phyloP scores from a whole-genome alignment of 1,140 invertebrate species.

The Theocolax elegans region DNA sequence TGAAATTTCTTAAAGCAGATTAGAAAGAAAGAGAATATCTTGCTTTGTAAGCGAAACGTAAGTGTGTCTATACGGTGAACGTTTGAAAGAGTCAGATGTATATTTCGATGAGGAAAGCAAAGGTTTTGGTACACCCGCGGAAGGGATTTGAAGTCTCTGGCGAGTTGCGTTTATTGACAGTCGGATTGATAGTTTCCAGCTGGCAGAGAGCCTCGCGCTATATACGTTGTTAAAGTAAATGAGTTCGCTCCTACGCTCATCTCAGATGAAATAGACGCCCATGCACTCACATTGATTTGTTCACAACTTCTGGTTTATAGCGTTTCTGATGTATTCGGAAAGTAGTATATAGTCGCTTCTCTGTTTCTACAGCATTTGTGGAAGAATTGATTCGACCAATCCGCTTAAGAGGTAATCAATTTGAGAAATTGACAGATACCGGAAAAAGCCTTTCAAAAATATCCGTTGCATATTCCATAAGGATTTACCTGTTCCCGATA shows the following conservation, averaged over 20 bases:
- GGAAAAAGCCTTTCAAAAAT: not conserved
- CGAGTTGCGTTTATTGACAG: constrained; percentile 49
- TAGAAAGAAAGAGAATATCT: too few relatives aligned
- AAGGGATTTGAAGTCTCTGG: constrained; percentile 22
- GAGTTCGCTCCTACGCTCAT: constrained; percentile 36
- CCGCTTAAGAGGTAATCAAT: constrained; percentile 22
- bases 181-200: constrained; percentile 51
- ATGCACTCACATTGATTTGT: constrained; percentile 65
- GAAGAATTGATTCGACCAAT: constrained; percentile 13
- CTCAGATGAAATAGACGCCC: constrained; percentile 29
- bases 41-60: too few relatives aligned
- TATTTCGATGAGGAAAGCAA: too few relatives aligned
- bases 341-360: not conserved
- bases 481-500: too few relatives aligned
- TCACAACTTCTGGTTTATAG: constrained; percentile 60
- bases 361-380: not conserved
- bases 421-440: constrained; percentile 5
- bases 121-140: not conserved
- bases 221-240: constrained; percentile 51
- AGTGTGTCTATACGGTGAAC: too few relatives aligned
- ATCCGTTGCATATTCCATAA: constrained; percentile 11
- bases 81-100: too few relatives aligned
- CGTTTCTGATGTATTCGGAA: not conserved
- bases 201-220: constrained; percentile 38
- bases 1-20: too few relatives aligned